Base-by-base conservation (phyloP, 1,140 invertebrate genomes). In the Antheraea mylitta region DNA sequence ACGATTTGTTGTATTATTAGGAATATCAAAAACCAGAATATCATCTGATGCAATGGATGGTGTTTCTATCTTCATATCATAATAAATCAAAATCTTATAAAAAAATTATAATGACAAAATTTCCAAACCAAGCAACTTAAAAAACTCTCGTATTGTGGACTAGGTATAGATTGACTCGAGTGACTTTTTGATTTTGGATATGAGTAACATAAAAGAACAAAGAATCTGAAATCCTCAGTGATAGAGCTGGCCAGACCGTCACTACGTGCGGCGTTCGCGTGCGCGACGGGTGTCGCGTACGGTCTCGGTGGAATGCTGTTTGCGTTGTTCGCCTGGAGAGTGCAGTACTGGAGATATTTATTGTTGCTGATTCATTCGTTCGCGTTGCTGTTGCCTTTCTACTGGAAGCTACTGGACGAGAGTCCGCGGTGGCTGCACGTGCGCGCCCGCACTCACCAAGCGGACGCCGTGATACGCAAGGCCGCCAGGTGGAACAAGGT, bases 401-500 rank as follows among this genome's bases (percentile, higher is more conserved):
- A 88, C 74, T 81, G 79, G 78, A 72, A 86, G 60, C 71, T 91
- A 63, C 58, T 89, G 9, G 85, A 89, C 69, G 89, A 91, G 77
- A 89, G 86, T 74, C 70, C 76, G 60, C 81, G 89, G 63, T 97
- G 96, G 96, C 89, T 97, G 58, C 83, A 97, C 66, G 94, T 95
- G 3, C 93, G 94, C 16, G 71, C 70, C 3, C 64, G 77, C 3
- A 68, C 62, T 0, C 30, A 73, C 0, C 38, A 62, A 0, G 74
- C 81, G 8, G 73, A 69, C 2, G 45, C 66, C 0, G 72, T 83
- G 10, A 68, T 89, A 0, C 68, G 74, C n/a, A 86, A 86, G 48
- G 83, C 83, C 1, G 87, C 77, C 42, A 74, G 67, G 67, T 90
- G 79, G 85, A 83, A 92, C 58, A 93, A 83, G 75, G 87, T 88